phyloP scores from a whole-genome alignment of 2,113 vertebrate genomes.

The Lonchura striata region DNA sequence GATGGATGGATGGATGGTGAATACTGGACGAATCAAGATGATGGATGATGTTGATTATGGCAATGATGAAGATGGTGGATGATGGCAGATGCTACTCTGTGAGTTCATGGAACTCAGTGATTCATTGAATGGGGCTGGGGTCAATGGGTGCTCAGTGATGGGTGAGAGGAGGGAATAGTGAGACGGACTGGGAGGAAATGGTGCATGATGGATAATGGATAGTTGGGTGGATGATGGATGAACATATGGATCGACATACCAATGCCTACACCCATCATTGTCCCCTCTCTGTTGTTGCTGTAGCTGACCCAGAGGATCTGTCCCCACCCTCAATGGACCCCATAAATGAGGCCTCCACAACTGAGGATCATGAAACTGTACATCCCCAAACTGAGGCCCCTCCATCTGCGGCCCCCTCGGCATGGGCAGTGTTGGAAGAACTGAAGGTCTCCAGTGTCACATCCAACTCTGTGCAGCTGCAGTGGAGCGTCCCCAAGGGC shows the following conservation, averaged over 20 bases:
- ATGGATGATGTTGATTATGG: not conserved
- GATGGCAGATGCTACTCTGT: not conserved
- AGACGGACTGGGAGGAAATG: not conserved
- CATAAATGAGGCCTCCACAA: accelerated
- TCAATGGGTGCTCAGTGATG: not conserved
- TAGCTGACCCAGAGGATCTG: not conserved
- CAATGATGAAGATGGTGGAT: not conserved
- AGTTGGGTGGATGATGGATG: not conserved
- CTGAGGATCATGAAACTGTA: not conserved
- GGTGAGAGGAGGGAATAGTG: not conserved
- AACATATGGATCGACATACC: not conserved
- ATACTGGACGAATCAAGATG: not conserved
- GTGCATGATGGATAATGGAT: too few relatives aligned
- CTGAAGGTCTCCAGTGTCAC: not conserved
- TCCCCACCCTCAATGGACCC: not conserved
- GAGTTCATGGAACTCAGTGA: not conserved
- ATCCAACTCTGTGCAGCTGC: not conserved
- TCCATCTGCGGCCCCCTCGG: not conserved
- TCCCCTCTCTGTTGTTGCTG: not conserved
- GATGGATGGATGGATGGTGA: not conserved
- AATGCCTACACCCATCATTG: not conserved
- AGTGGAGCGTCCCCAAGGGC: conserved; percentile 42
- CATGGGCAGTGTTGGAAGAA: not conserved
- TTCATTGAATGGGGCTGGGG: too few relatives aligned
- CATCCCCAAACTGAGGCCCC: accelerated